Evolutionary conservation across 1,140 invertebrate species (phyloP), one percentile per base, ranked within the genome.

Genomic region (Epicauta chinensis): DNA sequence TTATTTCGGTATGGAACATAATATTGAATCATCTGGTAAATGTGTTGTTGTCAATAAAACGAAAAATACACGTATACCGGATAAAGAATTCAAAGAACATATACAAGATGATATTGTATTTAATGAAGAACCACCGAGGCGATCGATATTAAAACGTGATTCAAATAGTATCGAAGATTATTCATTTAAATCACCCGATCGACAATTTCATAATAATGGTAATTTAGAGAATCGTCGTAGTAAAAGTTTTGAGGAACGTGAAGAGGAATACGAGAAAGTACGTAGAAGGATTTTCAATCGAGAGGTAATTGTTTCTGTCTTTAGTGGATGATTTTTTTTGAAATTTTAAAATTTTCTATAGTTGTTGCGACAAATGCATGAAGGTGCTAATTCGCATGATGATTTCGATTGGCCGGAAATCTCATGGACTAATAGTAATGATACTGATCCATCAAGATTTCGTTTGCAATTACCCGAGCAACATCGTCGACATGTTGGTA

Each of bases 1-100:
- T 34, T 92, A 89, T 65, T 96, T 95, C 71, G 90, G 92, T 36
- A 84, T 97, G 75, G 91, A 94, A 50, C 93, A 97, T 69, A 94
- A 94, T 69, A 84, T 96, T 15, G 93, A 97, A 73, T 79, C 83
- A 58, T 84, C 85, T 29, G 91, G 91, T 41, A 84, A 84, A 59
- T 82, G 82, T 58, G 91, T 97, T 1, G 81, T 93, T 48, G 89
- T 94, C 0, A 89, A 82, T 63, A 80, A 78, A 60, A 89, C 86
- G 6, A 84, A 84, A 62, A 81, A 78, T 56, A 90, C 87, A 41
- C 73, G 88, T 61, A 81, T 91, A 72, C 83, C 84, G 5, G 81
- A 82, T 12, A 56, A 69, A 10, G 53, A 57, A 29, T 84, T 84
- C 62, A 80, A 80, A 56, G 75, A 80, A 29, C 74, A 81, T 60